Conservation (phyloP, 1,140 invertebrate species). For the Eriocheir sinensis region DNA sequence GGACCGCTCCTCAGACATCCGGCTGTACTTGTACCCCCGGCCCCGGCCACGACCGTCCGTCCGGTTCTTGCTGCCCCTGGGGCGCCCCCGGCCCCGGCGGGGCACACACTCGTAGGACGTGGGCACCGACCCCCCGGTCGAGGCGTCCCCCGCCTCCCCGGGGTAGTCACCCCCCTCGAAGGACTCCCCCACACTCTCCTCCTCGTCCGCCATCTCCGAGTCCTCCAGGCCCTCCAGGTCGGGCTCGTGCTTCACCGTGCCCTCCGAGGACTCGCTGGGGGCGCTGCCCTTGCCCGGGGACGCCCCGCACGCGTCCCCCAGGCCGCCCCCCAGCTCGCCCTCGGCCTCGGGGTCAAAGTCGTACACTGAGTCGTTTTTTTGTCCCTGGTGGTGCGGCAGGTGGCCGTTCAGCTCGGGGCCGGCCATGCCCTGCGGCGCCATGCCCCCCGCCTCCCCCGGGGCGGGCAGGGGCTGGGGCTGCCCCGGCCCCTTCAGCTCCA, state of each 20-base stretch:
- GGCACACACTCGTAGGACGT: conserved; percentile 65
- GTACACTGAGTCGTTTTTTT: conserved; percentile 74
- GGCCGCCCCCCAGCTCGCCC: conserved; percentile 26
- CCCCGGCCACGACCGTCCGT: conserved; percentile 75
- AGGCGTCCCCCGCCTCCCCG: neutral
- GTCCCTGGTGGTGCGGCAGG: neutral
- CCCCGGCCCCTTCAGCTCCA: conserved; percentile 55
- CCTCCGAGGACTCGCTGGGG: conserved; percentile 55
- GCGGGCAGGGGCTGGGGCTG: conserved; percentile 11
- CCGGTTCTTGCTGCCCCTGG: conserved; percentile 78
- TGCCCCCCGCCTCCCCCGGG: conserved; percentile 40
- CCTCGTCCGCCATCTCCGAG: conserved; percentile 67
- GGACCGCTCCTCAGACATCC: conserved; percentile 71
- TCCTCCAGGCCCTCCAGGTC: conserved; percentile 69
- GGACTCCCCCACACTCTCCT: conserved; percentile 54
- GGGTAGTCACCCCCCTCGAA: conserved; percentile 43
- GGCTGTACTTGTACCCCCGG: conserved; percentile 65
- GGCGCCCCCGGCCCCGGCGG: conserved; percentile 74
- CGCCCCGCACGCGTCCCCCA: conserved; percentile 42
- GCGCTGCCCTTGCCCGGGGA: conserved; percentile 44
- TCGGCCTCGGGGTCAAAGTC: conserved; percentile 76
- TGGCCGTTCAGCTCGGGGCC: conserved; percentile 55
- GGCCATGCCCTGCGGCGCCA: conserved; percentile 49
- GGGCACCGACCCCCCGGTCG: neutral
- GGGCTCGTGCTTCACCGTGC: conserved; percentile 67